phyloP scores from a whole-genome alignment of 2,888 invertebrate species.

The Tholera decimalis region DNA sequence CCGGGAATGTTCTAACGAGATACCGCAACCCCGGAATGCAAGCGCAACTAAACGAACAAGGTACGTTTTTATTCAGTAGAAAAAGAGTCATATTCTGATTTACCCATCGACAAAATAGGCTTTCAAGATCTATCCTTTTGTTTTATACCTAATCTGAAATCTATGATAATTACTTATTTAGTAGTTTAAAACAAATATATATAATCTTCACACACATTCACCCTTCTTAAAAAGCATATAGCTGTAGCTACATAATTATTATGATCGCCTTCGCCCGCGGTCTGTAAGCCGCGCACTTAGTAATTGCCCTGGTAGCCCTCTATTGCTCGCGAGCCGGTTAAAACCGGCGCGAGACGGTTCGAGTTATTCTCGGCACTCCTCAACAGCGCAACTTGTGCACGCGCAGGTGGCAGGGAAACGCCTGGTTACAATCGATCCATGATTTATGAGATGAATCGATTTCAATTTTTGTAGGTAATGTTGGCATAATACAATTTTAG shows the following conservation, averaged over 20 bases:
- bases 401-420: slow-evolving; percentile 46
- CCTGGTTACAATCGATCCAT: slow-evolving; percentile 16
- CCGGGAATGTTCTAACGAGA: too few species aligned
- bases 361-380: slow-evolving; percentile 58
- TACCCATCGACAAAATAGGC: too few species aligned
- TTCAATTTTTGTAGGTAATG: slow-evolving; percentile 5
- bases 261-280: slow-evolving; percentile 30
- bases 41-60: too few species aligned
- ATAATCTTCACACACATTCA: too few species aligned
- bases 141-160: too few species aligned
- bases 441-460: slow-evolving; percentile 32
- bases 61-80: too few species aligned
- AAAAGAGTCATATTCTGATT: too few species aligned
- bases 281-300: slow-evolving; percentile 46
- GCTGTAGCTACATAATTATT: neutral
- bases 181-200: too few species aligned
- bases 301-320: slow-evolving; percentile 65
- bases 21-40: too few species aligned
- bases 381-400: slow-evolving; percentile 23
- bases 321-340: slow-evolving; percentile 43
- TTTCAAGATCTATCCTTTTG: too few species aligned
- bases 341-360: slow-evolving; percentile 61
- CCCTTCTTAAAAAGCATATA: neutral
- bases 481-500: neutral
- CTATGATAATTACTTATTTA: too few species aligned